Evolutionary conservation across 2,888 invertebrate genomes (phyloP), one percentile per base, ranked within the genome.

Genomic region (Papilio elwesi): DNA sequence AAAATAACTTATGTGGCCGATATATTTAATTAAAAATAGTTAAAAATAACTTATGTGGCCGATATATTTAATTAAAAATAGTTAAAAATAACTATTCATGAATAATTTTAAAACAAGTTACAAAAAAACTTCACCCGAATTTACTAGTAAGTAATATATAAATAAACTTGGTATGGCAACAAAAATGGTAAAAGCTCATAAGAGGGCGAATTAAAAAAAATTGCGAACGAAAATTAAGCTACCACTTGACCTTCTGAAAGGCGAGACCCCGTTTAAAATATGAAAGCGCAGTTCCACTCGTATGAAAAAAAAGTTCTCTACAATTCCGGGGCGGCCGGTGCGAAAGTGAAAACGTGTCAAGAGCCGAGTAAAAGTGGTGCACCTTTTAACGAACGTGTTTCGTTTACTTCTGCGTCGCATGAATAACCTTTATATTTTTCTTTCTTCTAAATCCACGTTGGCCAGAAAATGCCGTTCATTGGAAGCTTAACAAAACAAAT

Each of bases 271-370:
- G 76, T 75, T 78, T 79, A 79, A 80, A 81, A 81, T 79, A 78
- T 80, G 77, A 81, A 81, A 80, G 76, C 78, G 52, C 70, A 71
- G 71, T 70, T 74, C 67, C 74, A 75, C 80, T 78, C 73, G 71
- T 74, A 74, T 78, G 78, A 76, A 77, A 78, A 68, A 80, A 78
- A 73, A 68, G 76, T 74, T 74, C 75, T 75, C 77, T 81, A 77
- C 77, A 76, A 78, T 78, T 77, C 78, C 75, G 75, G 69, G 75
- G 76, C 77, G 76, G 78, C 79, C 78, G 82, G 78, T 77, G 82
- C 80, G 86, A 89, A 91, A 89, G 88, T 89, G 87, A 85, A 91
- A 92, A 86, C 86, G 85, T 91, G 92, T 92, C 92, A 92, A 92
- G 91, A 85, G 83, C 75, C 76, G 75, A 76, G 76, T 76, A 80